These are phyloP conservation scores for Cynopterus brachyotis DNA, from an alignment of 2,113 vertebrate genomes.

Conservation along the genomic window DNA sequence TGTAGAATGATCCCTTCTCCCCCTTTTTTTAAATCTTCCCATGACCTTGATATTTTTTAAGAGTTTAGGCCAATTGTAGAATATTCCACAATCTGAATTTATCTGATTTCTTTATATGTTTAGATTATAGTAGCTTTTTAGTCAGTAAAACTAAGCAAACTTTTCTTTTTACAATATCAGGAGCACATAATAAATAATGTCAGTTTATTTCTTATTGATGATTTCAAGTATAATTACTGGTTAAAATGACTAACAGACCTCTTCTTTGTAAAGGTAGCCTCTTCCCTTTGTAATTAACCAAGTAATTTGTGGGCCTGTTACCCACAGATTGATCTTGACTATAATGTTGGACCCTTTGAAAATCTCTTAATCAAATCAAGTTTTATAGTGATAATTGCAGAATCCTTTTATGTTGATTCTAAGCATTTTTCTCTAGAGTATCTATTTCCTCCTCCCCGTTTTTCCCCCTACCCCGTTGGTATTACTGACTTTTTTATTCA, in stretches of 20 bases:
- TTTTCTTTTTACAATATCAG: background rate
- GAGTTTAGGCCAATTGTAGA: background rate
- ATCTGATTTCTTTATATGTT: background rate
- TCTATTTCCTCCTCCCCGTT: background rate
- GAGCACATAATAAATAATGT: background rate
- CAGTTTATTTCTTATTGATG: background rate
- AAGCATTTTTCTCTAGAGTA: background rate
- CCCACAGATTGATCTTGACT: background rate
- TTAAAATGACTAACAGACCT: background rate
- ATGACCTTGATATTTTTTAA: conserved; percentile 6
- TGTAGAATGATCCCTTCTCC: background rate
- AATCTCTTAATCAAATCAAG: background rate
- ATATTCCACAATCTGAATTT: background rate
- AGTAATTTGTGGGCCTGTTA: background rate
- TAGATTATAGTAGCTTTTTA: conserved; percentile 18
- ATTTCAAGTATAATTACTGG: background rate
- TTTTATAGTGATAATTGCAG: background rate
- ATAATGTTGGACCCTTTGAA: background rate
- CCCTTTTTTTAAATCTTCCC: background rate
- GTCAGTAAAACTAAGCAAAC: background rate
- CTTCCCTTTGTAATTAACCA: conserved; percentile 23
- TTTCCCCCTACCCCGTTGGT: background rate
- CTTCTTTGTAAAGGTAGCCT: background rate
- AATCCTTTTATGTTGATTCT: background rate
- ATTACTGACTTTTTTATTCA: background rate